Conservation (phyloP, 2,797 vertebrate genomes). For the Esox masquinongy region DNA sequence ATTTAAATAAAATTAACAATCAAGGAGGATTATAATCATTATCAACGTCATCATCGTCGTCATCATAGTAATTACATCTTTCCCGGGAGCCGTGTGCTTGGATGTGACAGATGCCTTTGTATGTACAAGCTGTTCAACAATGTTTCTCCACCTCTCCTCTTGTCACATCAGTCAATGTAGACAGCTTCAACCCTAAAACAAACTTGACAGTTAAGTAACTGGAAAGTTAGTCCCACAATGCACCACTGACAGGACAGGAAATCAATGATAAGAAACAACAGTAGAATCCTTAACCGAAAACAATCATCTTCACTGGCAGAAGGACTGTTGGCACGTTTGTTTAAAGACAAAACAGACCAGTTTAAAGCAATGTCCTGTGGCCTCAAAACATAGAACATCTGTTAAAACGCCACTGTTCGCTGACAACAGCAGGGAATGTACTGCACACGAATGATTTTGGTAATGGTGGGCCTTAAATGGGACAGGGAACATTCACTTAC, state of each 20-base stretch:
- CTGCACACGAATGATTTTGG: background rate
- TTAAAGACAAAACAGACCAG: background rate
- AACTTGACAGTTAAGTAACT: conserved; percentile 24
- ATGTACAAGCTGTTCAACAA: conserved; percentile 72
- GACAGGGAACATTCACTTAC: conserved; percentile 41
- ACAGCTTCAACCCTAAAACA: conserved; percentile 54
- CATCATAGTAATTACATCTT: conserved; percentile 65
- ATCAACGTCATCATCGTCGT: conserved; percentile 55
- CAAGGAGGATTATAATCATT: conserved; percentile 47
- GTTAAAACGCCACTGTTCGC: background rate
- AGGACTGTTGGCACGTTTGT: background rate
- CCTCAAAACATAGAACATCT: background rate
- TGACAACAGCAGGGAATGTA: background rate
- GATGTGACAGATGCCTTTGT: conserved; percentile 56
- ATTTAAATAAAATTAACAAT: conserved; percentile 74
- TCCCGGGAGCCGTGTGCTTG: conserved; percentile 66
- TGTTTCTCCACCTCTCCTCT: conserved; percentile 29
- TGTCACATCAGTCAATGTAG: conserved; percentile 33
- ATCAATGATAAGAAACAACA: background rate
- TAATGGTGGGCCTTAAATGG: background rate
- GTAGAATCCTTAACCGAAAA: background rate
- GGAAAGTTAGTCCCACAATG: conserved; percentile 1
- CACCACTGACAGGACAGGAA: background rate
- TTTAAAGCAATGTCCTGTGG: background rate
- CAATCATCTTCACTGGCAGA: background rate